Percentiles rank a stretch among this genome's conserved stretches.
Conservation (phyloP, 2,113 vertebrate species). For the Ceyx cyanopectus region DNA sequence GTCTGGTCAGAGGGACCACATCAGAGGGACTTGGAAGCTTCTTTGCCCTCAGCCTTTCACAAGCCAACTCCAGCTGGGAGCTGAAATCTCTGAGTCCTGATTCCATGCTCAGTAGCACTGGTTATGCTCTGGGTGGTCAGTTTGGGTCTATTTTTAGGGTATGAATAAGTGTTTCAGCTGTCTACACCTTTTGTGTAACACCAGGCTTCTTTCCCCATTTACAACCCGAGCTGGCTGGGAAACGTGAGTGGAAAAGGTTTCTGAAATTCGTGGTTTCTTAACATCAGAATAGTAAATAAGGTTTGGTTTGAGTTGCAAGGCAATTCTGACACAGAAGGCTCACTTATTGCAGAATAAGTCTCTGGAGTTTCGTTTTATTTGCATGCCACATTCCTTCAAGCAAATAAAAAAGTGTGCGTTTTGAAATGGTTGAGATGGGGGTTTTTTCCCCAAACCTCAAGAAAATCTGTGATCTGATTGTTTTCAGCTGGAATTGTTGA, state of each 20-base stretch:
- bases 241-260: conserved; percentile 22
- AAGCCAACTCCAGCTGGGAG: fast-evolving
- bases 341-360: conserved; percentile 9
- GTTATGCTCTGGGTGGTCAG: conserved; percentile 24
- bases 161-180: conserved; percentile 49
- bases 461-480: conserved; percentile 15
- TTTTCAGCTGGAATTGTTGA: not conserved
- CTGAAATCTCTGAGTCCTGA: not conserved
- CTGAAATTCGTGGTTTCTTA: conserved; percentile 24
- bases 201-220: conserved; percentile 30
- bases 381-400: conserved; percentile 14
- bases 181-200: conserved; percentile 39
- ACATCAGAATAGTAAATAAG: not conserved
- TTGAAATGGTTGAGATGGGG: conserved; percentile 15
- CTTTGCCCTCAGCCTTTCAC: not conserved
- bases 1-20: not conserved
- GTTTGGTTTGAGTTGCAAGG: conserved; percentile 4
- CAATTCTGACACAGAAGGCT: not conserved
- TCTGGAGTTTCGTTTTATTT: conserved; percentile 31
- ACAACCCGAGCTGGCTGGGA: not conserved
- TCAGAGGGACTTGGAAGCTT: not conserved
- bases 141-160: conserved; percentile 43
- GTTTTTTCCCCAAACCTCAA: conserved; percentile 9
- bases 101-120: not conserved
- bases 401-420: conserved; percentile 31